Evolutionary conservation across 2,113 vertebrate species (phyloP).

Genomic region (Campylorhamphus procurvoides): DNA sequence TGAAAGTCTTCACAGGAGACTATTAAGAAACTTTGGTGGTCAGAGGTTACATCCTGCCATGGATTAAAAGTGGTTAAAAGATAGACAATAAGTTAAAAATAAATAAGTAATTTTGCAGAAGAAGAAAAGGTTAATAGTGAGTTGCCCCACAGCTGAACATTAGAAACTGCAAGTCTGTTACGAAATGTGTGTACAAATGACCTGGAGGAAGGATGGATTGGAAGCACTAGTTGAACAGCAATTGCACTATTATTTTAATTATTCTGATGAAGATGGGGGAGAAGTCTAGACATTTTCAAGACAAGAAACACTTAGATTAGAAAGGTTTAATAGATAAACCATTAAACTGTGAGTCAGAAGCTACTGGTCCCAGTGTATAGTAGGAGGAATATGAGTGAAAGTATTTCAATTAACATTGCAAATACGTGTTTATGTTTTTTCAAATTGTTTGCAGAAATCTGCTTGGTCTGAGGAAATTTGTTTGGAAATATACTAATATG

Average conservation of each 20-base stretch:
- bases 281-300: background rate
- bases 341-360: background rate
- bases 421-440: background rate
- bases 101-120: constrained; percentile 32
- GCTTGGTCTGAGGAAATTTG: background rate
- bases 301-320: background rate
- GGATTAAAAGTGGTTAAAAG: constrained; percentile 17
- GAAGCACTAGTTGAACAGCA: background rate
- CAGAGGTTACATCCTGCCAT: constrained; percentile 1
- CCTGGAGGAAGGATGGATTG: background rate
- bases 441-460: background rate
- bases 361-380: background rate
- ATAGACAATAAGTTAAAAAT: constrained; percentile 8
- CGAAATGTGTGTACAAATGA: background rate
- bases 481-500: background rate
- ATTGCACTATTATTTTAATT: background rate
- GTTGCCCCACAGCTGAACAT: background rate
- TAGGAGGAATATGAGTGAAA: background rate
- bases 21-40: background rate
- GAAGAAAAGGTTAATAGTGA: constrained; percentile 3
- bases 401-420: background rate
- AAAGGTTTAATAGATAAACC: background rate
- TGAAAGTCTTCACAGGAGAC: constrained; percentile 8
- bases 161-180: background rate
- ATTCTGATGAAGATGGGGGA: background rate